Percentiles rank a stretch among this genome's conserved stretches.
These are phyloP conservation scores for Mastomys natalensis DNA, from an alignment of 2,113 vertebrate species.

Conservation along the genomic window DNA sequence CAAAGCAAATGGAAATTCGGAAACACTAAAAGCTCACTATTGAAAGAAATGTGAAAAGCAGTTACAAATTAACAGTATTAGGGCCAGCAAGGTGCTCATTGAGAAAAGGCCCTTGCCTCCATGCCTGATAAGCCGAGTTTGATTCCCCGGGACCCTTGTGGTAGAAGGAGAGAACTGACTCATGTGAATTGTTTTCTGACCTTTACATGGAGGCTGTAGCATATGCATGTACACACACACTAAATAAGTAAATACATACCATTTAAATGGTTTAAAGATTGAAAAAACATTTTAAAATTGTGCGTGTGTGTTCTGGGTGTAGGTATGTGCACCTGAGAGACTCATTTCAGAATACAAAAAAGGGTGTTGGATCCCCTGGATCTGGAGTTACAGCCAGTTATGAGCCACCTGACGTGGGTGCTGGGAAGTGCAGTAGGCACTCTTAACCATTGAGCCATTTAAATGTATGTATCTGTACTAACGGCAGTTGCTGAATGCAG, in stretches of 20 bases:
- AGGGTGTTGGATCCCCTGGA: not conserved
- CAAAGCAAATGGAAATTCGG: slow-evolving; percentile 63
- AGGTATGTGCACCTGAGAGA: not conserved
- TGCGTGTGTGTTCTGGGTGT: not conserved
- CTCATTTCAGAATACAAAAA: not conserved
- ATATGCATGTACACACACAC: not conserved
- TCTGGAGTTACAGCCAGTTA: not conserved
- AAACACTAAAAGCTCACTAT: slow-evolving; percentile 42
- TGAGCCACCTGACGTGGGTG: not conserved
- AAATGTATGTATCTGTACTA: not conserved
- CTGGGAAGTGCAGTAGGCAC: not conserved
- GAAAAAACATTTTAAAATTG: not conserved
- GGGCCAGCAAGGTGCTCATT: not conserved
- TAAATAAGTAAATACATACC: not conserved
- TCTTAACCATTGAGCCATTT: not conserved
- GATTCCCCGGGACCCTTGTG: not conserved
- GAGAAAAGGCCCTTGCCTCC: too few species aligned
- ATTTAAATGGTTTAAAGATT: not conserved
- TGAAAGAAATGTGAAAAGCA: slow-evolving; percentile 69
- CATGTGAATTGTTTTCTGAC: not conserved
- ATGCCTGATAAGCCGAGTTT: not conserved
- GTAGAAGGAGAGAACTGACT: not conserved
- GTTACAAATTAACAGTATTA: slow-evolving; percentile 68
- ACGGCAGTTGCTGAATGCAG: not conserved
- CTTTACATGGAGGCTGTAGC: not conserved